A percentile compares a stretch with the other conserved stretches of the same genome.
Conservation (phyloP, 2,113 vertebrate genomes). For the Stercorarius parasiticus region DNA sequence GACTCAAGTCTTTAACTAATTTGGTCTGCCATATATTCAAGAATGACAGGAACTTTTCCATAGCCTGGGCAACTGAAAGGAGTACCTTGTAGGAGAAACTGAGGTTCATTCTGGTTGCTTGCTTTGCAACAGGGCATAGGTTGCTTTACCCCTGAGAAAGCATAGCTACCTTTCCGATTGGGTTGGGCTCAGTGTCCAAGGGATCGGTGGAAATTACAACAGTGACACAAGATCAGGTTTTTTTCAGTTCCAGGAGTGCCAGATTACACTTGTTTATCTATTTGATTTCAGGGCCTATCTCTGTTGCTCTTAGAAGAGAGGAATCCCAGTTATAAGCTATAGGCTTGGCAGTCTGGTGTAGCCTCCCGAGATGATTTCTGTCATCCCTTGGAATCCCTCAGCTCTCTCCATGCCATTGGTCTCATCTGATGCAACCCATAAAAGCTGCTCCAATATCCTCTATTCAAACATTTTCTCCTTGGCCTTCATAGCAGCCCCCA, state of each 20-base stretch:
- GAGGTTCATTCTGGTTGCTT: background rate
- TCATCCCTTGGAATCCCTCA: background rate
- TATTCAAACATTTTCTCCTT: background rate
- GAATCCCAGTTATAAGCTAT: background rate
- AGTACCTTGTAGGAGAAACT: background rate
- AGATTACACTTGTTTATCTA: background rate
- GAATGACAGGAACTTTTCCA: background rate
- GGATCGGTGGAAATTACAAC: background rate
- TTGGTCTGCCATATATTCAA: background rate
- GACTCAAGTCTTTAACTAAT: background rate
- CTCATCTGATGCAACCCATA: background rate
- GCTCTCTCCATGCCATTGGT: background rate
- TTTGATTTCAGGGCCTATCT: background rate
- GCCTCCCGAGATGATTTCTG: background rate
- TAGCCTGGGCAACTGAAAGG: background rate
- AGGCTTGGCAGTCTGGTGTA: background rate
- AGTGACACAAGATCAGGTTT: background rate
- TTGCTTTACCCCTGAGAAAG: background rate
- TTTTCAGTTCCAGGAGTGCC: background rate
- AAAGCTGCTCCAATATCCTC: background rate
- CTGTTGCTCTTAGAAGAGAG: background rate
- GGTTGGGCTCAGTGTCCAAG: background rate
- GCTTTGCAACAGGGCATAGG: background rate
- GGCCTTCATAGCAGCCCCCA: background rate
- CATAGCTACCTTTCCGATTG: background rate